A percentile compares a stretch with the other conserved stretches of the same genome.
These are phyloP conservation scores for Merodon equestris DNA, from an alignment of 2,888 invertebrate species.

Conservation along the genomic window DNA sequence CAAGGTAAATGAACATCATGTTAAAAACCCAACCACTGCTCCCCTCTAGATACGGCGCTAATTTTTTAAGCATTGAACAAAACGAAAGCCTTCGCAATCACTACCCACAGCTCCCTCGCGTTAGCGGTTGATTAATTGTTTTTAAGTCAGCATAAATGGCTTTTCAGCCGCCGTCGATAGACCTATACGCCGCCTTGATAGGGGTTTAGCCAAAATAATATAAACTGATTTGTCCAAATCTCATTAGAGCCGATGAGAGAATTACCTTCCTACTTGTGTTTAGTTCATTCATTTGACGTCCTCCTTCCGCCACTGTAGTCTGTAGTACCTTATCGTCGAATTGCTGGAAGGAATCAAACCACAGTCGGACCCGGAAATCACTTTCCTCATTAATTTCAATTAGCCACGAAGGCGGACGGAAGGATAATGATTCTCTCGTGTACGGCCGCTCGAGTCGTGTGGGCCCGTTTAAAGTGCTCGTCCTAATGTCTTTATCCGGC, in stretches of 20 bases:
- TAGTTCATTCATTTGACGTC: not conserved
- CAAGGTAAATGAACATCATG: too few relatives aligned
- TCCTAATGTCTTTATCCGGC: too few relatives aligned
- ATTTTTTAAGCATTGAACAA: too few relatives aligned
- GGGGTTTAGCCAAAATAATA: conserved; percentile 31
- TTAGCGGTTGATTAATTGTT: conserved; percentile 64
- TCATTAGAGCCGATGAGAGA: conserved; percentile 50
- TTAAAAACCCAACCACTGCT: too few relatives aligned
- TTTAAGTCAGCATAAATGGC: conserved; percentile 62
- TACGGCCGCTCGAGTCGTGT: too few relatives aligned
- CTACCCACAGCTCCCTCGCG: conserved; percentile 22
- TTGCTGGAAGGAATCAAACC: conserved; percentile 58
- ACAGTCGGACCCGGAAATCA: conserved; percentile 60
- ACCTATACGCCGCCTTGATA: not conserved
- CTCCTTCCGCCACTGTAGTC: conserved; percentile 6
- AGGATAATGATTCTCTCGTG: conserved; percentile 59
- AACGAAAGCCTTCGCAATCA: not conserved
- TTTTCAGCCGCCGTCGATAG: conserved; percentile 10
- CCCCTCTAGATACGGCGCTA: too few relatives aligned
- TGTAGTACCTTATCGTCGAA: conserved; percentile 52
- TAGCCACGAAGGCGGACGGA: conserved; percentile 26
- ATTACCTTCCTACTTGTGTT: conserved; percentile 53
- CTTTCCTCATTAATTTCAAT: conserved; percentile 63
- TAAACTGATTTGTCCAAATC: conserved; percentile 64
- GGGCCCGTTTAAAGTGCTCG: too few relatives aligned